These are phyloP conservation scores for Adoxophyes honmai DNA, from an alignment of 1,140 invertebrate genomes.

Conservation along the genomic window DNA sequence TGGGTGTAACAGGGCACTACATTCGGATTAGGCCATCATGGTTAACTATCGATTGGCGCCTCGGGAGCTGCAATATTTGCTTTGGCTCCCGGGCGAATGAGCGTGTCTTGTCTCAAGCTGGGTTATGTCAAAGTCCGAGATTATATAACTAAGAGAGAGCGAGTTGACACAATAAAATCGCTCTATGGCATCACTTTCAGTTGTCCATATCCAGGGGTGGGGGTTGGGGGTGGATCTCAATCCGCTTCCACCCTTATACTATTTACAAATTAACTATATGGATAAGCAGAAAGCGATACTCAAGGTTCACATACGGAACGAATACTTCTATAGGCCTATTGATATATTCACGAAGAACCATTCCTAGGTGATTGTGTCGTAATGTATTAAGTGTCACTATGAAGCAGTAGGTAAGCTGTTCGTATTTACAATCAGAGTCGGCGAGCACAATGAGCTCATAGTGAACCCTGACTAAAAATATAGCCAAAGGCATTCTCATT, in stretches of 20 bases:
- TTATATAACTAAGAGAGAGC: slow-evolving; percentile 8
- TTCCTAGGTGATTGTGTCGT: slow-evolving; percentile 48
- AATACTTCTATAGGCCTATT: slow-evolving; percentile 43
- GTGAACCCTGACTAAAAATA: slow-evolving; percentile 7
- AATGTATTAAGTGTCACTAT: slow-evolving; percentile 53
- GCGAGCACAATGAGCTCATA: slow-evolving; percentile 28
- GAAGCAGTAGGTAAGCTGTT: slow-evolving; percentile 53
- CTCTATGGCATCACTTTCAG: slow-evolving; percentile 9
- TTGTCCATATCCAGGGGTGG: slow-evolving; percentile 12
- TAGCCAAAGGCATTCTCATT: neutral
- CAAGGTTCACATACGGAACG: slow-evolving; percentile 25
- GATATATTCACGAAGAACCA: slow-evolving; percentile 38
- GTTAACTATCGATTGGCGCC: slow-evolving; percentile 4
- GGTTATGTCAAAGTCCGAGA: slow-evolving; percentile 2
- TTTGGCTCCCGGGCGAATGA: neutral
- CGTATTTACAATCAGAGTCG: slow-evolving; percentile 51
- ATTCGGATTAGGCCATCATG: slow-evolving; percentile 8
- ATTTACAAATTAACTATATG: slow-evolving; percentile 29
- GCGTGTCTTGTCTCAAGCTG: slow-evolving; percentile 3
- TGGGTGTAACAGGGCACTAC: neutral
- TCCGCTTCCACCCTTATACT: slow-evolving; percentile 23
- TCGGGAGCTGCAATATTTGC: slow-evolving; percentile 1
- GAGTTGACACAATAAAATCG: neutral
- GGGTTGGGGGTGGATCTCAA: slow-evolving; percentile 18
- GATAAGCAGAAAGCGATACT: slow-evolving; percentile 29